Base-by-base conservation (phyloP, 2,113 vertebrate genomes). In the Cyprinodon variegatus region DNA sequence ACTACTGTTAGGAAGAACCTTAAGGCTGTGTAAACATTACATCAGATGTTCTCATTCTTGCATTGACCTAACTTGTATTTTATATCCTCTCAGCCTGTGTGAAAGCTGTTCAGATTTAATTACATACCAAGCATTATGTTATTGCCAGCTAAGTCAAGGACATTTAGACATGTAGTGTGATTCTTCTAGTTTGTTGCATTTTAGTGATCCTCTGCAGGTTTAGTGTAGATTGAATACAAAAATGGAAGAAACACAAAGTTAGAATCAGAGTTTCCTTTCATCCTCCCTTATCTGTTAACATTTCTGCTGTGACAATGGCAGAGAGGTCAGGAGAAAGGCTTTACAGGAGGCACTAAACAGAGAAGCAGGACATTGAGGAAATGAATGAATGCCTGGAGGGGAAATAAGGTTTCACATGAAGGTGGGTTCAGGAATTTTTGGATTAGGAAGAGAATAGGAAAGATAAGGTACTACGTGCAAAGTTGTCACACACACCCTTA, bases 401-500 rank as follows among this genome's bases (percentile, higher is more conserved):
- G 6, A 66, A 62, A 78, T 43, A 11, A 71, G 72, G 68, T 62
- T 74, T 85, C 66, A 59, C 22, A 38, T 76, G 75, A 84, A 83
- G 72, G 74, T 37, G 15, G 20, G 65, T 61, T 37, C 71, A 20
- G 48, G 20, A 64, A 59, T 50, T 69, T 40, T 48, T 73, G 70
- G 29, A 4, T 0, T 46, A 62, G 41, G 41, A 80, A 63, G 36
- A 68, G 46, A 78, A 79, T 61, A 36, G 38, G 71, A n/a, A 29
- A 67, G 41, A 46, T 46, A 45, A 78, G 37, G 9, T 61, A 45
- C 70, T 22, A 50, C 36, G 37, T 61, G 38, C 62, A 57, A 17
- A 66, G 20, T 62, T 68, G 67, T 74, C 39, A 43, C 78, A 71
- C 86, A 91, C 88, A 72, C 84, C 87, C 84, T 81, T 43, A 14